phyloP scores from a whole-genome alignment of 37 sponge, comb jelly and placozoan genomes.

The Halisarca cf. caerulea region DNA sequence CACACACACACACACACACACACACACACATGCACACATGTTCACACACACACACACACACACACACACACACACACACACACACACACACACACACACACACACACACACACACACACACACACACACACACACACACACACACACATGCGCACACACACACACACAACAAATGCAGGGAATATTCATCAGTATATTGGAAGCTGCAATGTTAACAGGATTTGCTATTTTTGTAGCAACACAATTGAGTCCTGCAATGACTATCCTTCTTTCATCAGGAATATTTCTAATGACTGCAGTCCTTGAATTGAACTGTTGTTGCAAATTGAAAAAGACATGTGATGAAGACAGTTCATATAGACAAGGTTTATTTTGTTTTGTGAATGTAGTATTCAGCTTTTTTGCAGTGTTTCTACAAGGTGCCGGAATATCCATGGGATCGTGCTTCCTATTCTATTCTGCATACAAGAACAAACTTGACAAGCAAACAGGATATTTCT shows the following conservation, averaged over 20 bases:
- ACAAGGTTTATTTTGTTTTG: background rate
- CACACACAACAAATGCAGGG: background rate
- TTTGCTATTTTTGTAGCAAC: constrained; percentile 41
- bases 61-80: background rate
- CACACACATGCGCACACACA: background rate
- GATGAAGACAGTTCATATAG: too few relatives aligned
- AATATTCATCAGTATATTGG: background rate
- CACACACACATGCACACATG: constrained; percentile 7
- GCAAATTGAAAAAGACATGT: too few relatives aligned
- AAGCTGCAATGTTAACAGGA: constrained; percentile 23
- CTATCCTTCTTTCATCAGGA: constrained; percentile 46
- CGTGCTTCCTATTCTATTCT: background rate
- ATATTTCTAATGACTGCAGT: constrained; percentile 34
- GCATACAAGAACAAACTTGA: background rate
- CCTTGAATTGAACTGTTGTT: background rate
- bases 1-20: background rate
- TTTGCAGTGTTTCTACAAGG: constrained; percentile 35
- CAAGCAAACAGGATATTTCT: too few relatives aligned
- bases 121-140: background rate
- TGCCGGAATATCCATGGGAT: background rate
- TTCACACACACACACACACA: background rate
- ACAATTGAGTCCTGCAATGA: constrained; percentile 18
- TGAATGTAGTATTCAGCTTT: constrained; percentile 18
- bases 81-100: constrained; percentile 3
- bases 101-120: background rate